A percentile compares a stretch with the other conserved stretches of the same genome.
Conservation (phyloP, 37 sponge, comb jelly and placozoan genomes). For the Ephydatia muelleri region DNA sequence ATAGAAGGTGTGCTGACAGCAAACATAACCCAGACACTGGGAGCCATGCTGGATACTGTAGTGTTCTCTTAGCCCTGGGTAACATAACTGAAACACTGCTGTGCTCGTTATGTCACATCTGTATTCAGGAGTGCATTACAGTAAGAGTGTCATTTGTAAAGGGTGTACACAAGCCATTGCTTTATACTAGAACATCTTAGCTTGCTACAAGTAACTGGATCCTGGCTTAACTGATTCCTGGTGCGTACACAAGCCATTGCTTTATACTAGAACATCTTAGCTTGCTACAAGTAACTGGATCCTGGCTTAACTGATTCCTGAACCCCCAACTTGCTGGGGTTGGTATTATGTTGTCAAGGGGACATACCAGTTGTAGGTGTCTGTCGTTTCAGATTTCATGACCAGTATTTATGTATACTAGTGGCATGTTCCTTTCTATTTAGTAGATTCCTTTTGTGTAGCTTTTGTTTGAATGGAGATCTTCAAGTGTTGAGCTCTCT, state of each 20-base stretch:
- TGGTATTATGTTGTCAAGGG: too few relatives aligned
- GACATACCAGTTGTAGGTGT: too few relatives aligned
- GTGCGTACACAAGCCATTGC: neutral
- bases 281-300: neutral
- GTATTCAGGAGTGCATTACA: neutral
- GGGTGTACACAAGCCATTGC: neutral
- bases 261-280: neutral
- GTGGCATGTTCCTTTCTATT: too few relatives aligned
- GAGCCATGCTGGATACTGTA: conserved; percentile 97
- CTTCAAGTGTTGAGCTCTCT: too few relatives aligned
- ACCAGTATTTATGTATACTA: too few relatives aligned
- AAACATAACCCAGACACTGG: conserved; percentile 95
- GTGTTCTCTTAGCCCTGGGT: conserved; percentile 84
- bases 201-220: neutral
- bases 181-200: neutral
- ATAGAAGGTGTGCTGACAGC: conserved; percentile 90
- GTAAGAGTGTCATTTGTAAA: neutral
- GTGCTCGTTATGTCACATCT: neutral
- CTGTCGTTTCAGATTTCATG: too few relatives aligned
- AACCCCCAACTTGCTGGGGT: too few relatives aligned
- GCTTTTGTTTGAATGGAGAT: too few relatives aligned
- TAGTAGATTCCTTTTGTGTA: too few relatives aligned
- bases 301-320: neutral
- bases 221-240: neutral
- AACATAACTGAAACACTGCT: neutral